Base-by-base conservation (phyloP, 2,113 vertebrate genomes). In the Tautogolabrus adspersus region DNA sequence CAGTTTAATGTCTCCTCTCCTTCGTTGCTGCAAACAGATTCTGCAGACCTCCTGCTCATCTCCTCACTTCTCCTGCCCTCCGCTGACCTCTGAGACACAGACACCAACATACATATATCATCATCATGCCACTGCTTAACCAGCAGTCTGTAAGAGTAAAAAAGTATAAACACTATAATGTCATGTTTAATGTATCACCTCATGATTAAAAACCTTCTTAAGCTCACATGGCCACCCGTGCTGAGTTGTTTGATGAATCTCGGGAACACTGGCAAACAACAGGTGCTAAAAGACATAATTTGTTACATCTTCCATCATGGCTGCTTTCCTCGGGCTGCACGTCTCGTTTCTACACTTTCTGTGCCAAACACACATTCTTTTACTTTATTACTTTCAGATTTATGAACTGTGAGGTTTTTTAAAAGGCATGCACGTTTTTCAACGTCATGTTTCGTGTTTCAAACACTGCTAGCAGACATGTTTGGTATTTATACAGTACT, bases 1-100 rank as follows among this genome's bases (percentile, higher is more conserved):
- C 86, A 89, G 75, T 90, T 77, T 21, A 65, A 40, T 3, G 69
- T 66, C 2, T 93, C 93, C 0, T 90, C 77, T 8, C 89, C 86
- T 51, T 94, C 93, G 62, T 46, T 75, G 84, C 79, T 79, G 73
- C 73, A 74, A 9, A 58, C 37, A 30, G 79, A 81, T 21, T n/a
- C 51, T 71, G 63, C 60, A 19, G 10, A 80, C 11, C 44, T 51
- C 9, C 63, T 56, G 66, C 5, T 64, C 16, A 15, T 18, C 47
- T 84, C 84, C 66, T 70, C 65, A 0, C 30, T 38, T 13, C 69
- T 61, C 56, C 49, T 21, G 49, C 5, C 55, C 47, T 72, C 74
- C 47, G 2, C 2, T 3, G 38, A 66, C 0, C 4, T 60, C 87
- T 90, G 8, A 3, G 2, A 47, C 15, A 44, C 10, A 3, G 2